Evolutionary conservation across 2,797 vertebrate genomes (phyloP), one percentile per base, ranked within the genome.

Genomic region (Neosilurus hyrtlii): DNA sequence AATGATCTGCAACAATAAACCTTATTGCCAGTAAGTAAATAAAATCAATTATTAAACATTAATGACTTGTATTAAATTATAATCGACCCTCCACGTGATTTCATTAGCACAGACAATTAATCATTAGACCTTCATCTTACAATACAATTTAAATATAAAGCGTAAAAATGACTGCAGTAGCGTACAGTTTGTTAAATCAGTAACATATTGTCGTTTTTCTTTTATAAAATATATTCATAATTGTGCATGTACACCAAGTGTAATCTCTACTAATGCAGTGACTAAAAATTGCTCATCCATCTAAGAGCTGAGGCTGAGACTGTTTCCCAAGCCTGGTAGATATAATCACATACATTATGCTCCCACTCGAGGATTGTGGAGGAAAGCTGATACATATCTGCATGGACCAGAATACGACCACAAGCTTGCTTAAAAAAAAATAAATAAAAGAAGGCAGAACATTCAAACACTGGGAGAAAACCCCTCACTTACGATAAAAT

Each of bases 371-470:
- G 72, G 52, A 57, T 12, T 74, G 72, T 30, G 62, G 62, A 73
- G 35, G 20, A 35, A 81, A 70, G 35, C 43, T 70, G 51, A 65
- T 70, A 62, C 65, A 30, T 54, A 89, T 90, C 90, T 86, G 88
- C 82, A 88, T 89, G 89, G 90, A 89, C 88, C 85, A 80, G 67
- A 80, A 16, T 77, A 82, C 79, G 90, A 91, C 92, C 92, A 85
- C 88, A 88, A 82, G 86, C 80, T 68, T 80, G 89, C 88, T 87
- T 88, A 20, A 59, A 20, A 59, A 22, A 59, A 59, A 59, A 22
- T 51, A 79, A 49, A 12, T n/a, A 65, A 88, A 89, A 90, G 82
- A 77, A 67, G 14, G 61, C 90, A 74, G 91, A 90, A 91, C 87
- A 92, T 90, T 87, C 85, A 83, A 78, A 85, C 89, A 89, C 89